Conservation (phyloP, 23 tunicate species). For the Corella eumyota region DNA sequence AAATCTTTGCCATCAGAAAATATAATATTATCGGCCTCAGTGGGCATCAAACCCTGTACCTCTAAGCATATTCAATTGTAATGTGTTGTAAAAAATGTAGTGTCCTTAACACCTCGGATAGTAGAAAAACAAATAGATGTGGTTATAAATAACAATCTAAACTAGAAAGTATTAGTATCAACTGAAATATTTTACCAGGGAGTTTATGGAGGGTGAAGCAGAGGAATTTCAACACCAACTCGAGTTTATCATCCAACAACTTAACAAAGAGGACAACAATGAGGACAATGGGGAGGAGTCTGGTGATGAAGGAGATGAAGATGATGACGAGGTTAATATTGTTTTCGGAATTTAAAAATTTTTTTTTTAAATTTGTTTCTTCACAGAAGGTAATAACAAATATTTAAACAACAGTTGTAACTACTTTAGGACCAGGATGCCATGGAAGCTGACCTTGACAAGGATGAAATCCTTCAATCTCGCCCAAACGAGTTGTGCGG, state of each 20-base stretch:
- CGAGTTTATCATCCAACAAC: conserved; percentile 86
- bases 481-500: conserved; percentile 67
- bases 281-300: conserved; percentile 28
- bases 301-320: conserved; percentile 80
- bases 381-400: background rate
- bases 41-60: too few relatives aligned
- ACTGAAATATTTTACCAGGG: conserved; percentile 43
- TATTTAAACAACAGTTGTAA: too few relatives aligned
- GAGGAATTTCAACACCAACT: conserved; percentile 78
- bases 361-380: background rate
- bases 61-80: too few relatives aligned
- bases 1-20: background rate
- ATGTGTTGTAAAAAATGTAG: too few relatives aligned
- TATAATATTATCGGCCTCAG: too few relatives aligned
- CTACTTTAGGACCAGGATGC: conserved; percentile 85
- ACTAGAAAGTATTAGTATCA: too few relatives aligned
- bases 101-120: too few relatives aligned
- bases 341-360: too few relatives aligned
- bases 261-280: conserved; percentile 40
- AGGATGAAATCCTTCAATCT: conserved; percentile 64
- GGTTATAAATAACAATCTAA: too few relatives aligned
- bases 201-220: conserved; percentile 83
- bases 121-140: too few relatives aligned
- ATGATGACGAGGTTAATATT: conserved; percentile 78
- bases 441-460: conserved; percentile 90